Conservation (phyloP, 2,888 invertebrate genomes). For the Globia sparganii region DNA sequence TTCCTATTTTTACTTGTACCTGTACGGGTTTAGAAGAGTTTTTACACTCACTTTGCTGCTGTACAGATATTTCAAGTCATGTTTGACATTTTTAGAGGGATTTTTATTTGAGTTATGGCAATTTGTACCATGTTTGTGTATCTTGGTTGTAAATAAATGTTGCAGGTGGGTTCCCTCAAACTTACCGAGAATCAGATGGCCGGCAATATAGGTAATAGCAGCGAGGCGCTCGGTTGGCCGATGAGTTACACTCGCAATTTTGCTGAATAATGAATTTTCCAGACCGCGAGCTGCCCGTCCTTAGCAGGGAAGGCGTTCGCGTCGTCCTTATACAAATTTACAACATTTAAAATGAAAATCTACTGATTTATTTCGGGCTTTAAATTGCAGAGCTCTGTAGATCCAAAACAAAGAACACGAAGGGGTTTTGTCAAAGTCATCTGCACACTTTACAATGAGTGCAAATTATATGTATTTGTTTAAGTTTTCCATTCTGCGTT, state of each 20-base stretch:
- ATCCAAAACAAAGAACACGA: constrained; percentile 61
- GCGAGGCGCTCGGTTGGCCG: constrained; percentile 60
- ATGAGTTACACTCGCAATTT: constrained; percentile 78
- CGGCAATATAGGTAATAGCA: constrained; percentile 69
- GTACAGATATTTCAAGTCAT: constrained; percentile 52
- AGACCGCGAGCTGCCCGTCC: constrained; percentile 67
- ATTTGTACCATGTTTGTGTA: constrained; percentile 40
- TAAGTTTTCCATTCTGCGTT: constrained; percentile 20
- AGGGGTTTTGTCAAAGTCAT: constrained; percentile 60
- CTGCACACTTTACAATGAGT: constrained; percentile 40
- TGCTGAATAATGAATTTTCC: constrained; percentile 79
- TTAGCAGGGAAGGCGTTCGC: constrained; percentile 64
- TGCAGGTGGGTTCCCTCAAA: constrained; percentile 46
- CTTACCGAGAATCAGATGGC: constrained; percentile 70
- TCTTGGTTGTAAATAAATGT: constrained; percentile 53
- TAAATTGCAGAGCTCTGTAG: constrained; percentile 55
- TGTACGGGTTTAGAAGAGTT: constrained; percentile 49
- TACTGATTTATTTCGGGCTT: constrained; percentile 64
- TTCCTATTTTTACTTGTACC: constrained; percentile 61
- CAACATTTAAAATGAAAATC: constrained; percentile 67
- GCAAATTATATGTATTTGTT: constrained; percentile 52
- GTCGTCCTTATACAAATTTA: constrained; percentile 70
- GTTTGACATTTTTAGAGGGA: constrained; percentile 54
- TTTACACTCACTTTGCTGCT: constrained; percentile 50
- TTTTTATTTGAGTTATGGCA: constrained; percentile 54